Percentiles rank a stretch among this genome's conserved stretches.
Conservation (phyloP, 2,113 vertebrate species). For the Enhydra lutris region DNA sequence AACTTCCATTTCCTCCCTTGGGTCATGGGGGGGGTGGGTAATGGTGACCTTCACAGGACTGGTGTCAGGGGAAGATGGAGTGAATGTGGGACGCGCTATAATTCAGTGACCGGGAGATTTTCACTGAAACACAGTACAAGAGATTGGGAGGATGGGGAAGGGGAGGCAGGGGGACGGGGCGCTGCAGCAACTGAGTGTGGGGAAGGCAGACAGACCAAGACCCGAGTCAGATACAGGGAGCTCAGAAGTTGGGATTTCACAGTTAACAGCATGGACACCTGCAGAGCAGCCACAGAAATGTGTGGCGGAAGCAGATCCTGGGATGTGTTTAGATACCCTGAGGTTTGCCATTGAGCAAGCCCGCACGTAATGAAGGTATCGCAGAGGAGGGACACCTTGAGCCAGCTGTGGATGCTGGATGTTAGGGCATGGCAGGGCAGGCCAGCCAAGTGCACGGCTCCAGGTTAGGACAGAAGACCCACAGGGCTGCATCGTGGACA, state of each 20-base stretch:
- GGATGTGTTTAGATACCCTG: background rate
- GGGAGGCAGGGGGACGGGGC: background rate
- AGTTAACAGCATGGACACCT: background rate
- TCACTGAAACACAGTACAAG: background rate
- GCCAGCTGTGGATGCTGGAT: background rate
- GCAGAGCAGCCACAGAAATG: background rate
- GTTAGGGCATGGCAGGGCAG: background rate
- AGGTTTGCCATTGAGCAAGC: background rate
- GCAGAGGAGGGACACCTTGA: background rate
- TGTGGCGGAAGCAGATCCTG: background rate
- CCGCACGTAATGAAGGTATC: background rate
- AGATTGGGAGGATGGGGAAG: background rate
- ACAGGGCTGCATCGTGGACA: background rate
- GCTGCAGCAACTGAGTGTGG: background rate
- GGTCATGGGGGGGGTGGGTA: too few species aligned
- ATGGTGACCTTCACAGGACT: background rate
- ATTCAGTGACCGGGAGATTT: background rate
- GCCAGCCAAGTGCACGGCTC: background rate
- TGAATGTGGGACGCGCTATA: background rate
- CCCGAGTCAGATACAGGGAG: background rate
- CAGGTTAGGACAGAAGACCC: background rate
- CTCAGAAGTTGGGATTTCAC: background rate
- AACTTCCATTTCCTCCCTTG: background rate
- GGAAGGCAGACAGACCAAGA: background rate
- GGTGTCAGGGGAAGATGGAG: background rate